Evolutionary conservation across 2,797 vertebrate genomes (phyloP), one percentile per base, ranked within the genome.

Genomic region (Macrochelys suwanniensis): DNA sequence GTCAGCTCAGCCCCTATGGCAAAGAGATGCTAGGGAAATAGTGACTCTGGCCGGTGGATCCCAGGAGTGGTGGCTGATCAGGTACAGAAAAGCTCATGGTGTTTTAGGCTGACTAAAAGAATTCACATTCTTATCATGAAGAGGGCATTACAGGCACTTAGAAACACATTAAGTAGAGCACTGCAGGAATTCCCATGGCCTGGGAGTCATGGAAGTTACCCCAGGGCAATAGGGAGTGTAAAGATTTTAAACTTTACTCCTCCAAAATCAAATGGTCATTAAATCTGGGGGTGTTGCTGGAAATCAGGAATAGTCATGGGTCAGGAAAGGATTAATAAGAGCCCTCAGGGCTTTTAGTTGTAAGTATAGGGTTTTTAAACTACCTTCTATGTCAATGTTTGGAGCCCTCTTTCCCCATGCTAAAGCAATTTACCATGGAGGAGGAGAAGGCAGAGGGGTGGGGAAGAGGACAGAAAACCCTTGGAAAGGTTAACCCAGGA

Each of bases 131-230:
- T 54, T 26, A 5, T 0, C 45, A 47, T 5, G 50, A 23, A 77
- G 54, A 8, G 0, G 1, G 3, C 8, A 31, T 0, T 0, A 7
- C 1, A 16, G 54, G 28, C 8, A 10, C 7, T 31, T 21, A 0
- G 25, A 61, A 19, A 13, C 21, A n/a, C 50, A 33, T 19, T 19
- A 45, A 42, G 2, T 57, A 11, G 8, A 11, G 9, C 47, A 51
- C 15, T 53, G 6, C 33, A 19, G 28, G 15, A 33, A 13, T 7
- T 50, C 53, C 19, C 17, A 1, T 9, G 2, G 9, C 45, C 15
- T 12, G 61, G 16, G 21, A 7, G 25, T 4, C 26, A 19, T 21
- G 3, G 33, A 17, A 4, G 2, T 31, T 4, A 33, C 6, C 23
- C 16, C 57, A 9, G 21, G 5, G 2, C 7, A 21, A 11, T 0